Base-by-base conservation (phyloP, 92 coral and sea anemone genomes). In the Epizoanthus rinbou region DNA sequence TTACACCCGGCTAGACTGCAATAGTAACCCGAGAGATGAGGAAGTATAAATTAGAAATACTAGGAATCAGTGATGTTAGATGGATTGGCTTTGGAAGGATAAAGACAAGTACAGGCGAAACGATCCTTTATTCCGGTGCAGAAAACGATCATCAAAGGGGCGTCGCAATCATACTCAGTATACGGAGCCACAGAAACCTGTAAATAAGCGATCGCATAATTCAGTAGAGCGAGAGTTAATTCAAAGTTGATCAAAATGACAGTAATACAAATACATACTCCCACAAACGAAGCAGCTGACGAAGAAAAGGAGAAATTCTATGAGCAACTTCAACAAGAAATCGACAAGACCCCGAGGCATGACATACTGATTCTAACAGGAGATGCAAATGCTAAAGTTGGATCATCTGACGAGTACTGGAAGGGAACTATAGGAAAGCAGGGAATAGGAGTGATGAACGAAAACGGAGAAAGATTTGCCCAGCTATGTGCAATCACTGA, bases 351-450 rank as follows among this genome's bases (percentile, higher is more conserved):
- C 35, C 31, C 35, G 39, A 25, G 3, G 28, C 71, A 65, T 65
- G 39, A 65, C 9, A 65, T 65, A 25, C 28, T 65, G 28, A 22
- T 65, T 2, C 15, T 65, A 39, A 65, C 28, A 1, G 71, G 71
- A n/a, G 71, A 65, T 65, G n/a, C n/a, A n/a, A n/a, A n/a, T n/a
- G n/a, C n/a, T 9, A 65, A 22, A 65, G 35, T 65, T n/a, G 71
- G 71, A 22, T 66, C 72, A 31, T 25, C 1, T 22, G 72, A 66
- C 21, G 41, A 66, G 19, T 57, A 57, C 60, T 14, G 60, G 19
- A 57, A 57, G 17, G 17, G 16, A 18, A 1, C 60, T 14, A 57
- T 57, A 18, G 17, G 19, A 57, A 57, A 57, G 16, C 8, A 57
- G 17, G 60, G 19, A 13, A 57, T 37, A 54, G 24, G 75, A 70